Conservation (phyloP, 2,797 vertebrate species). For the Parauchenoglanis punctatus region DNA sequence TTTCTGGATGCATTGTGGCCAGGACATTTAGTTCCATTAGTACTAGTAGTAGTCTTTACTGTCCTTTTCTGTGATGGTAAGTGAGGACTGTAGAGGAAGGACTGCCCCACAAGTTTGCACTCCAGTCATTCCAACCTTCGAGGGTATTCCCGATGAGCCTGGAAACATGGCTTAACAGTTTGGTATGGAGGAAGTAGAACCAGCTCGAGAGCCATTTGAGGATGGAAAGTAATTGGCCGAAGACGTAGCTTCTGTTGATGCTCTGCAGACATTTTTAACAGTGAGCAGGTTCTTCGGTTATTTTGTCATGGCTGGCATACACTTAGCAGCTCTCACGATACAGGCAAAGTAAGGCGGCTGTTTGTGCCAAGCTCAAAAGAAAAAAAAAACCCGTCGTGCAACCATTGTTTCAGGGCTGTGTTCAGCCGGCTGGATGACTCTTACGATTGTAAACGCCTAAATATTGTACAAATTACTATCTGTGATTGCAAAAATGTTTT, state of each 20-base stretch:
- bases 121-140: not conserved
- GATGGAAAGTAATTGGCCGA: not conserved
- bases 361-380: not conserved
- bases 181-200: not conserved
- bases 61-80: not conserved
- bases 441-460: not conserved
- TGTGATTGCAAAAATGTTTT: too few relatives aligned
- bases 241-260: conserved; percentile 2
- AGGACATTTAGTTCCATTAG: not conserved
- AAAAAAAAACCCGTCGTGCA: not conserved
- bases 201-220: not conserved
- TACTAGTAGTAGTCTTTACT: not conserved
- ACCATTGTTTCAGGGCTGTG: not conserved
- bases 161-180: not conserved
- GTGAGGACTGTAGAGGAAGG: not conserved
- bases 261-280: not conserved
- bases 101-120: not conserved
- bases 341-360: not conserved
- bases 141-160: not conserved
- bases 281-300: not conserved
- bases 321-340: not conserved
- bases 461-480: not conserved
- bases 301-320: not conserved
- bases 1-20: not conserved
- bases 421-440: not conserved